phyloP scores from a whole-genome alignment of 2,888 invertebrate genomes.

The Andrena dorsata region DNA sequence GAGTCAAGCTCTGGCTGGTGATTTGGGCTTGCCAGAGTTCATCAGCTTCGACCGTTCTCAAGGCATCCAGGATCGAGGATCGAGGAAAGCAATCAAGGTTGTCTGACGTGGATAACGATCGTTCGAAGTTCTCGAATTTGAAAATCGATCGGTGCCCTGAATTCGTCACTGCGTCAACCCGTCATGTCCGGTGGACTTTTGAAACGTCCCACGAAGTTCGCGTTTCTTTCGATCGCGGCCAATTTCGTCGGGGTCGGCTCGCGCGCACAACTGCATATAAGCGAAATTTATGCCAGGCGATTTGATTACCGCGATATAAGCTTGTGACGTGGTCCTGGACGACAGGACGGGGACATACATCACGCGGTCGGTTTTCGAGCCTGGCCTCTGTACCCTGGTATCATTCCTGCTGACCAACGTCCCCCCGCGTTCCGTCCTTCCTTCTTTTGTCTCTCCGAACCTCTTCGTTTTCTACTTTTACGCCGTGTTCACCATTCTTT shows the following conservation, averaged over 20 bases:
- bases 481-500: slow-evolving; percentile 16
- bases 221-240: slow-evolving; percentile 64
- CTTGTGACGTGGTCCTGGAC: slow-evolving; percentile 81
- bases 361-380: slow-evolving; percentile 80
- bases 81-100: no score
- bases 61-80: no score
- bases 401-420: slow-evolving; percentile 67
- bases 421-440: slow-evolving; percentile 41
- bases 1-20: slow-evolving; percentile 52
- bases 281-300: slow-evolving; percentile 82
- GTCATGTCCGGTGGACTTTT: slow-evolving; percentile 19
- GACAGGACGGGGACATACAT: slow-evolving; percentile 84
- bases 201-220: slow-evolving; percentile 25
- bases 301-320: slow-evolving; percentile 85
- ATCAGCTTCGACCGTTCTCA: background rate
- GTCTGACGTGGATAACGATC: no score
- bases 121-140: no score
- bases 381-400: slow-evolving; percentile 72
- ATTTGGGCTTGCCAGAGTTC: slow-evolving; percentile 58
- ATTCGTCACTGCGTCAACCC: background rate
- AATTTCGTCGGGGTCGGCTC: slow-evolving; percentile 62
- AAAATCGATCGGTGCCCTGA: no score
- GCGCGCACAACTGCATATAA: slow-evolving; percentile 80
- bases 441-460: slow-evolving; percentile 37
- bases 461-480: slow-evolving; percentile 5